Conservation (phyloP, 1,140 invertebrate species). For the Octopus bimaculoides region DNA sequence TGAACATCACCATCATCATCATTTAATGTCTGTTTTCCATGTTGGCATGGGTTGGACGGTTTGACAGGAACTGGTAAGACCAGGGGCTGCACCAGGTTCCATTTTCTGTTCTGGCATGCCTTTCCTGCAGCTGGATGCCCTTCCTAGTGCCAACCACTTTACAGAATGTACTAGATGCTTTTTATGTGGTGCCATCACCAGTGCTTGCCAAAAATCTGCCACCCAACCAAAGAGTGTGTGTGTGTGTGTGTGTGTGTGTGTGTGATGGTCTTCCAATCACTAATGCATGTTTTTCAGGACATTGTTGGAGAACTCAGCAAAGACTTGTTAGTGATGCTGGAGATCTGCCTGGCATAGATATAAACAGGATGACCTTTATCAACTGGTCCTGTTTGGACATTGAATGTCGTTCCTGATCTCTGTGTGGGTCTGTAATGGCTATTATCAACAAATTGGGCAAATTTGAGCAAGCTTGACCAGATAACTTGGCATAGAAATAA, state of each 20-base stretch:
- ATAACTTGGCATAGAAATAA: too few species aligned
- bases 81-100: neutral
- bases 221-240: neutral
- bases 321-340: too few species aligned
- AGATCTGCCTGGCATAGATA: too few species aligned
- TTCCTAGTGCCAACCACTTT: neutral
- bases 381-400: too few species aligned
- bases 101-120: neutral
- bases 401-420: too few species aligned
- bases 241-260: neutral
- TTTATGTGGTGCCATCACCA: neutral
- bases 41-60: neutral
- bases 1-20: neutral
- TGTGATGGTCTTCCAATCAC: too few species aligned
- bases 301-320: too few species aligned
- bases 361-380: too few species aligned
- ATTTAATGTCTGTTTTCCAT: neutral
- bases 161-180: neutral
- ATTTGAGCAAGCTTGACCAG: too few species aligned
- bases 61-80: neutral
- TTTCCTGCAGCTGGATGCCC: neutral
- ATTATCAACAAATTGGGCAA: too few species aligned
- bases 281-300: too few species aligned
- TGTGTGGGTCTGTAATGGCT: too few species aligned
- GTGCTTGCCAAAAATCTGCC: neutral